Conservation (phyloP, 2,113 vertebrate species). For the Atlantisia rogersi region DNA sequence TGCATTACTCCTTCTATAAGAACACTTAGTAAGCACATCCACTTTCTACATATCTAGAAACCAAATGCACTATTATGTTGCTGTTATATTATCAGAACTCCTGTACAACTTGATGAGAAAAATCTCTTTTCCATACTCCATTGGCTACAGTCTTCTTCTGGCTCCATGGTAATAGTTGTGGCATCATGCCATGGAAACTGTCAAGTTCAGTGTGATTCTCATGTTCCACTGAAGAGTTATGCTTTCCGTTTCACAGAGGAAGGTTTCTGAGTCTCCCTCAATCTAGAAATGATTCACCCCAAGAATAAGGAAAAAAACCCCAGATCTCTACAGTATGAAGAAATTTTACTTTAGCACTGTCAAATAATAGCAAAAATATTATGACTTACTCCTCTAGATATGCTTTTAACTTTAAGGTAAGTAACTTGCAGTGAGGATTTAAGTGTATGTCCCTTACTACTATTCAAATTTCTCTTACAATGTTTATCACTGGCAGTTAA, state of each 20-base stretch:
- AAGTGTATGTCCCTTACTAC: neutral
- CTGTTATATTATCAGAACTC: neutral
- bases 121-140: slow-evolving; percentile 44
- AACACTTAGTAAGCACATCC: neutral
- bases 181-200: neutral
- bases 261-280: neutral
- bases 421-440: neutral
- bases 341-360: neutral
- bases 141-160: slow-evolving; percentile 8
- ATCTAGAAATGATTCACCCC: neutral
- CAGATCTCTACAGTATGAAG: neutral
- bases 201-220: slow-evolving; percentile 14
- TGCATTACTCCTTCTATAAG: neutral
- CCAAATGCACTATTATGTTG: neutral
- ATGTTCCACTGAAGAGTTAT: neutral
- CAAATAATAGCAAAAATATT: neutral
- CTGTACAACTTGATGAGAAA: slow-evolving; percentile 7
- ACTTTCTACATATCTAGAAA: neutral
- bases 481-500: neutral
- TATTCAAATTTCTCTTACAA: neutral
- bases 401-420: neutral
- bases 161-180: neutral
- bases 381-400: neutral
- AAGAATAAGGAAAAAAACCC: neutral
- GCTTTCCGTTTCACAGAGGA: slow-evolving; percentile 24